These are phyloP conservation scores for Orycteropus afer DNA, from an alignment of 2,113 vertebrate species.

Conservation along the genomic window DNA sequence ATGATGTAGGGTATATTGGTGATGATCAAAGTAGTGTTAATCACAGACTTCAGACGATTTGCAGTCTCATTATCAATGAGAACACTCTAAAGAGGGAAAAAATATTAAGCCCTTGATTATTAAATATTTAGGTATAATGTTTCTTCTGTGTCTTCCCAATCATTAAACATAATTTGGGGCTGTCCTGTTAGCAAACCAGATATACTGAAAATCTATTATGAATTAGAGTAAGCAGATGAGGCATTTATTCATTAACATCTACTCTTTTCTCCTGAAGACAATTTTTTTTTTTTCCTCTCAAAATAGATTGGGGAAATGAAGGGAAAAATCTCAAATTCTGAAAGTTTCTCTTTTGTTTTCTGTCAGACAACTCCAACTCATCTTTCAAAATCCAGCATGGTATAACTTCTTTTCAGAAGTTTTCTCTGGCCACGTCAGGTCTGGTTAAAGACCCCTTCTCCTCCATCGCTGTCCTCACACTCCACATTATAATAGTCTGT, in stretches of 20 bases:
- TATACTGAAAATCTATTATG: conserved; percentile 17
- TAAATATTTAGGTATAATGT: neutral
- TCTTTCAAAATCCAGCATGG: conserved; percentile 31
- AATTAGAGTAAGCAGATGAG: neutral
- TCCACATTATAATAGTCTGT: neutral
- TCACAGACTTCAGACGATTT: conserved; percentile 83
- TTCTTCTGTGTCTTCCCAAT: neutral
- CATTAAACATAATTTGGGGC: neutral
- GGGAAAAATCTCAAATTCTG: conserved; percentile 12
- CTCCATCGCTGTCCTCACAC: neutral
- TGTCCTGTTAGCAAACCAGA: neutral
- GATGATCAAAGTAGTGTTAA: conserved; percentile 85
- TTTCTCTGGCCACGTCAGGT: neutral
- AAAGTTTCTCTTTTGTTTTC: neutral
- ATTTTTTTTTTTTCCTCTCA: conserved; percentile 21
- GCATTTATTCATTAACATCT: neutral
- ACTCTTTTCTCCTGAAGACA: neutral
- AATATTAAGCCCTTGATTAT: neutral
- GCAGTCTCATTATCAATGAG: conserved; percentile 91
- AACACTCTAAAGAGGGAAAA: conserved; percentile 87
- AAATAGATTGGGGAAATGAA: neutral
- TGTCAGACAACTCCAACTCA: neutral
- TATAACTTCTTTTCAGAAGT: neutral
- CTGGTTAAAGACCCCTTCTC: neutral
- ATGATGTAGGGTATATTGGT: conserved; percentile 93